Base-by-base conservation (phyloP, 2,888 invertebrate species). In the Caenorhabditis sulstoni region DNA sequence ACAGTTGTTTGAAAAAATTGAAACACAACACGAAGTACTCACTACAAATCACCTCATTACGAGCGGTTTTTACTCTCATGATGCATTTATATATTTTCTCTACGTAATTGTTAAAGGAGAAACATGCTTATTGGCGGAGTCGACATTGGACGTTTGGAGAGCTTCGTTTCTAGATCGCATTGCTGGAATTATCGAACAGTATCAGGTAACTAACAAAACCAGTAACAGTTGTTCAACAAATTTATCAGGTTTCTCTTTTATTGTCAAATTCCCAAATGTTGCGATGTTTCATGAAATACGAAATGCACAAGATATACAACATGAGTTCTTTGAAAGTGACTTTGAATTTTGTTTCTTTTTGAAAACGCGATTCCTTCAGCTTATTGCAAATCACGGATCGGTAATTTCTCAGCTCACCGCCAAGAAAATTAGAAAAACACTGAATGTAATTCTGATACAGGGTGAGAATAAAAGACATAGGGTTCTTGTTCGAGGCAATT, bases 221-320 rank as follows among this genome's bases (percentile, higher is more conserved):
- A n/a, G n/a, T n/a, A n/a, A n/a, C n/a, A n/a, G n/a, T n/a, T n/a
- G n/a, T n/a, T n/a, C n/a, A n/a, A n/a, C n/a, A n/a, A n/a, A n/a
- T n/a, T n/a, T 57, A 79, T 55, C 49, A 83, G 76, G 58, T 81
- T 11, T 35, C 74, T 9, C 41, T 81, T n/a, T 18, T 81, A 0
- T 68, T 81, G n/a, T 65, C 79, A 3, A 81, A 81, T 22, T 47
- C 78, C 1, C 81, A 83, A 44, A 37, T 83, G 8, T 58, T 83
- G 14, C 77, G 75, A 62, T 80, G 81, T 47, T 81, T 83, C 29
- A 58, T 77, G 14, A 83, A 83, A 52, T 83, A 83, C 35, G 81
- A 81, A 59, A 64, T 81, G 20, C 64, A 80, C 11, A 81, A 80
- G 14, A 66, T 83, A 41, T 83, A 78, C 49, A 22, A 83, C 20